These are phyloP conservation scores for Eilema griseolum DNA, from an alignment of 2,888 invertebrate species.

Conservation along the genomic window DNA sequence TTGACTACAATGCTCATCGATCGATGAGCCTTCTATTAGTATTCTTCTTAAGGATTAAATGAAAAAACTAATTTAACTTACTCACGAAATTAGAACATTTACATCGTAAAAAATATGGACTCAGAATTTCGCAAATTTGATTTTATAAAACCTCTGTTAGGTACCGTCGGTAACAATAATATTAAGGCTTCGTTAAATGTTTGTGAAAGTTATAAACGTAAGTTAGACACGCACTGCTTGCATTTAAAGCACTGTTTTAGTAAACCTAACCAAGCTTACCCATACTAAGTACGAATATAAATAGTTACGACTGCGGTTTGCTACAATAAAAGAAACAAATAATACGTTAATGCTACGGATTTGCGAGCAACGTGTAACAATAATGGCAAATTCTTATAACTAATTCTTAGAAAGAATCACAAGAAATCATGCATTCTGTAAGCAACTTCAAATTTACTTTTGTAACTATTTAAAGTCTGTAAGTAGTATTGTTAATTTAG, in stretches of 20 bases:
- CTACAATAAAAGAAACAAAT: constrained; percentile 6
- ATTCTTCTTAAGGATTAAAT: background rate
- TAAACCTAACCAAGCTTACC: constrained; percentile 7
- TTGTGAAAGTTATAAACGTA: constrained; percentile 20
- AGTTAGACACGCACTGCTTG: constrained; percentile 18
- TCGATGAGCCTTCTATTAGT: too few species aligned
- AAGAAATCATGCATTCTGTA: too few species aligned
- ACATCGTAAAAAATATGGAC: background rate
- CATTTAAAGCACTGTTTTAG: constrained; percentile 5
- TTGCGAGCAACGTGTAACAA: background rate
- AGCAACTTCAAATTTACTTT: too few species aligned
- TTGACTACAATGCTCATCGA: too few species aligned
- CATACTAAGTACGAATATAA: constrained; percentile 2
- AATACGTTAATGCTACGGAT: background rate
- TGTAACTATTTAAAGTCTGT: too few species aligned
- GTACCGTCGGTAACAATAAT: constrained; percentile 8
- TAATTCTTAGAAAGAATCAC: too few species aligned
- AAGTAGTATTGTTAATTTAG: too few species aligned
- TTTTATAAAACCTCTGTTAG: background rate
- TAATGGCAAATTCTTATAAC: too few species aligned
- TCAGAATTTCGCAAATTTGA: background rate
- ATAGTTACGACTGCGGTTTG: constrained; percentile 4
- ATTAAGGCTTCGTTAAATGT: constrained; percentile 18
- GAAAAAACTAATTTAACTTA: background rate
- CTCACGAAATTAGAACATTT: background rate